These are phyloP conservation scores for Gymnocheta viridis DNA, from an alignment of 2,888 invertebrate genomes.

Conservation along the genomic window DNA sequence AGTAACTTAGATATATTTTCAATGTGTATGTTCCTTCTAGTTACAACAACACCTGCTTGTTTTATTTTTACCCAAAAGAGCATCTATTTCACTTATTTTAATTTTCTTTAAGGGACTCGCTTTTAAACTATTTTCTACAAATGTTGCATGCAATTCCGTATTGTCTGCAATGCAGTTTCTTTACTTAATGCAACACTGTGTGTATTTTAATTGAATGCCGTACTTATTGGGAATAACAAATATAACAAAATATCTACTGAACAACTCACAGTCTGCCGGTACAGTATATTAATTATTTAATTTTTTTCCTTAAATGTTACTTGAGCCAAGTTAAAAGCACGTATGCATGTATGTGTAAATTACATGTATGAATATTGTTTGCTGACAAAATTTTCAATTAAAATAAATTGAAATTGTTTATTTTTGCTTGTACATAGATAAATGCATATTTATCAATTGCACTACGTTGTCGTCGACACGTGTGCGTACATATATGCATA, in stretches of 20 bases:
- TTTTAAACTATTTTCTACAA: neutral
- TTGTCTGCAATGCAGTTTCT: conserved; percentile 52
- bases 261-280: neutral
- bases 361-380: conserved; percentile 48
- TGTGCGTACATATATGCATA: too few species aligned
- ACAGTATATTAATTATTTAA: conserved; percentile 31
- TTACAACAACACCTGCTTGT: too few species aligned
- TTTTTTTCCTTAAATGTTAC: neutral
- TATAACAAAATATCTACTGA: neutral
- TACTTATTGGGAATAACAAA: conserved; percentile 23
- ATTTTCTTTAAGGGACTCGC: neutral
- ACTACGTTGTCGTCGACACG: too few species aligned
- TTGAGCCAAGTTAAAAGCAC: neutral
- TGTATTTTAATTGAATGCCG: conserved; percentile 53
- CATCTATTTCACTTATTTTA: neutral
- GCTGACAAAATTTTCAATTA: conserved; percentile 51
- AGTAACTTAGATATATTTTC: too few species aligned
- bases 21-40: too few species aligned
- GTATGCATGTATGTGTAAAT: conserved; percentile 32
- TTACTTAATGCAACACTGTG: conserved; percentile 36
- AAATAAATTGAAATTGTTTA: conserved; percentile 45
- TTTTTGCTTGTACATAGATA: neutral
- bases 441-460: neutral
- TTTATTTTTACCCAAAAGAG: neutral
- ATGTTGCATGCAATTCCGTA: neutral